Percentiles rank a stretch among this genome's conserved stretches.
Evolutionary conservation across 2,797 vertebrate genomes (phyloP).

Genomic region (Buceros bicornis): DNA sequence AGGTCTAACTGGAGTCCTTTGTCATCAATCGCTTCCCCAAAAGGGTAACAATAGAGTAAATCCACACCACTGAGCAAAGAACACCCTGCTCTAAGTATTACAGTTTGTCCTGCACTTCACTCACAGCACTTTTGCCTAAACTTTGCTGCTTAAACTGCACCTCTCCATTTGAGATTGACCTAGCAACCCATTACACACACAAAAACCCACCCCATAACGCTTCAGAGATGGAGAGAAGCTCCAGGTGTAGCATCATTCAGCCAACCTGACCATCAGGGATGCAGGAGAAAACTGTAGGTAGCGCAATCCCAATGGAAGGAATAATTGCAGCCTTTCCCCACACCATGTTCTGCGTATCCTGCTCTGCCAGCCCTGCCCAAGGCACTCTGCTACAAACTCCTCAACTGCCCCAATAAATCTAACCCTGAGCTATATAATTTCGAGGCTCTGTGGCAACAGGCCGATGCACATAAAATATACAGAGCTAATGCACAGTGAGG

Average conservation of each 20-base stretch:
- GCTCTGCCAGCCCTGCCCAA: neutral
- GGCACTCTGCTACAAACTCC: neutral
- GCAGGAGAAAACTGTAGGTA: neutral
- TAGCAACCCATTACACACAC: neutral
- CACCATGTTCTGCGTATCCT: fast-evolving
- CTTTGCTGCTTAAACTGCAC: neutral
- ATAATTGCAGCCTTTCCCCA: neutral
- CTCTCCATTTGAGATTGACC: neutral
- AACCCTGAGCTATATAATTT: neutral
- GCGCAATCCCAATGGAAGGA: fast-evolving
- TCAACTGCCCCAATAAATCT: neutral
- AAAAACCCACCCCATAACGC: neutral
- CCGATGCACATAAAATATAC: neutral
- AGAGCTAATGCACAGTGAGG: neutral
- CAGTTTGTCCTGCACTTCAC: neutral
- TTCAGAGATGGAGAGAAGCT: neutral
- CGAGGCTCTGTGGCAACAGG: neutral
- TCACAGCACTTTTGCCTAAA: neutral
- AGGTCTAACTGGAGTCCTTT: neutral
- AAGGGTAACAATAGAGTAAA: neutral
- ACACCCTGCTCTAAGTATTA: neutral
- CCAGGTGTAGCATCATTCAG: neutral
- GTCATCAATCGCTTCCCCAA: neutral
- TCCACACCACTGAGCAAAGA: neutral
- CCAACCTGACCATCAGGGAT: neutral